phyloP scores from a whole-genome alignment of 2,888 invertebrate genomes.

The Eueremaeus valkanovi region DNA sequence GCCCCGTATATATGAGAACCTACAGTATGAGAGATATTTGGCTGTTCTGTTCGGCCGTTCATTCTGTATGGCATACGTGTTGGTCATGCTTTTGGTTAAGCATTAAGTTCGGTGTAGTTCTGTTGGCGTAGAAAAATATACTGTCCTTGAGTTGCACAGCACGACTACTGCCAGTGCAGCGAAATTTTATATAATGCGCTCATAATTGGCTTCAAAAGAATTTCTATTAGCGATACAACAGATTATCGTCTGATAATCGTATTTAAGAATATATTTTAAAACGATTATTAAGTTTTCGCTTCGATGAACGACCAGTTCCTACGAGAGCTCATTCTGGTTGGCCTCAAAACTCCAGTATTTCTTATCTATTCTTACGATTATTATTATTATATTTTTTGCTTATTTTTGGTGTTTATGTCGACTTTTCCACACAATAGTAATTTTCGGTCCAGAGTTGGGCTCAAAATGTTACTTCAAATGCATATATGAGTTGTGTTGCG shows the following conservation, averaged over 20 bases:
- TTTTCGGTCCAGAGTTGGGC: neutral
- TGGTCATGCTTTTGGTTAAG: conserved; percentile 10
- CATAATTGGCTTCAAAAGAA: conserved; percentile 26
- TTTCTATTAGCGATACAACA: conserved; percentile 28
- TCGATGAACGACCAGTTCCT: neutral
- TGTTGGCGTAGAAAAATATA: too few relatives aligned
- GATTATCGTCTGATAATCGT: conserved; percentile 12
- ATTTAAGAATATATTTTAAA: conserved; percentile 17
- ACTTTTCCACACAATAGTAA: too few relatives aligned
- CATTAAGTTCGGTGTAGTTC: neutral
- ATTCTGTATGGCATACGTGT: conserved; percentile 6
- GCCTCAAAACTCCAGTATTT: too few relatives aligned
- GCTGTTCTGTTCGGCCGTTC: neutral
- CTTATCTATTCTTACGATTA: too few relatives aligned
- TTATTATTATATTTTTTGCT: too few relatives aligned
- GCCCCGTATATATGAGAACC: neutral
- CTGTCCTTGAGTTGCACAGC: conserved; percentile 7
- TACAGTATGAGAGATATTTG: too few relatives aligned
- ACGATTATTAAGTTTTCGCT: neutral
- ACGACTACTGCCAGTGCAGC: neutral
- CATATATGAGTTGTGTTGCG: neutral
- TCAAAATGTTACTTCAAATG: neutral
- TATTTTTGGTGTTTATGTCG: too few relatives aligned
- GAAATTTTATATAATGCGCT: conserved; percentile 24
- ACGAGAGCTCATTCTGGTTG: too few relatives aligned